phyloP scores from a whole-genome alignment of 1,140 invertebrate genomes.

The Reticulitermes speratus region DNA sequence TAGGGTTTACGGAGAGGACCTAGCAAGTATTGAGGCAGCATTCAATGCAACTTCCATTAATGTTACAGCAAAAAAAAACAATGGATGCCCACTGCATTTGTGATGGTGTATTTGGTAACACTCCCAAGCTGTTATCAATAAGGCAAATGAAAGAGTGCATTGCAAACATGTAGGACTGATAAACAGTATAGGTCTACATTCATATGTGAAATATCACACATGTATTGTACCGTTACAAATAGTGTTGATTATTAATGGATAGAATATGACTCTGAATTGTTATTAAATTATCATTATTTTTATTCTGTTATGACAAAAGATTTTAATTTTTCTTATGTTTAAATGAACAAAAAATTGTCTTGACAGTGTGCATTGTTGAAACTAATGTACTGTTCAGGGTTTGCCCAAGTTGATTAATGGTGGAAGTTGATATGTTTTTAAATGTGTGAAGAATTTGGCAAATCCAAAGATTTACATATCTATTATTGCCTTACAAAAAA shows the following conservation, averaged over 20 bases:
- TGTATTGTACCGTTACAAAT: not conserved
- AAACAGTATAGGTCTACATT: not conserved
- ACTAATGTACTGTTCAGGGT: conserved; percentile 3
- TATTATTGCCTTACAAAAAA: conserved; percentile 29
- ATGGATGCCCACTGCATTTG: conserved; percentile 17
- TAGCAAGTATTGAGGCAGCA: not conserved
- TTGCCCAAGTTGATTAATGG: not conserved
- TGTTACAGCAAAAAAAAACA: too few relatives aligned
- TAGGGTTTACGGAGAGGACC: not conserved
- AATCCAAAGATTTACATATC: conserved; percentile 26
- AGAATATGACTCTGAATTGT: not conserved
- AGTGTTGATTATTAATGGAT: not conserved
- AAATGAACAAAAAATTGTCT: conserved; percentile 4
- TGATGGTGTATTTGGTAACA: not conserved
- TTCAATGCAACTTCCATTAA: too few relatives aligned
- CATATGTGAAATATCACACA: not conserved
- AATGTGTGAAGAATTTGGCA: conserved; percentile 4
- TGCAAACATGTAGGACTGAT: not conserved
- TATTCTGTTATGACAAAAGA: not conserved
- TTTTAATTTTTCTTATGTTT: not conserved
- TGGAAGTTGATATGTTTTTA: not conserved
- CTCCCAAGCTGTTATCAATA: not conserved
- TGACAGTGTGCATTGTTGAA: conserved; percentile 27
- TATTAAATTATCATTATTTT: not conserved
- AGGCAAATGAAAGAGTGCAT: not conserved